phyloP scores from a whole-genome alignment of 2,797 vertebrate species.

The Antennarius maculatus region DNA sequence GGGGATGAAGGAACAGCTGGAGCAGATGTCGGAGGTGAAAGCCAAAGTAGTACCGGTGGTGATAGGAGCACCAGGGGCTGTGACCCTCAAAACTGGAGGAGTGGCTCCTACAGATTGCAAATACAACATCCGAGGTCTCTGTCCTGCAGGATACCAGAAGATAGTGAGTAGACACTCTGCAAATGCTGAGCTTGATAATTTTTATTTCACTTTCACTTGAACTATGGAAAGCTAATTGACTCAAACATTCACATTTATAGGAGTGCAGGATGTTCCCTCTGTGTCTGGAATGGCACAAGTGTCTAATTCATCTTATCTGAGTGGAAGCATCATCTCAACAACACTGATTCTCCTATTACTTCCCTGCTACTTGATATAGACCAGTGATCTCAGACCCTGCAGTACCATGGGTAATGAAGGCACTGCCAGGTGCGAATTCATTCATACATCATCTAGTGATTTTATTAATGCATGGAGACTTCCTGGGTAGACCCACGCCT shows the following conservation, averaged over 20 bases:
- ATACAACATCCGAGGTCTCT: too few species aligned
- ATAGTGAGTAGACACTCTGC: too few species aligned
- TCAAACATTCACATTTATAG: neutral
- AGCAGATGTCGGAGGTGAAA: too few species aligned
- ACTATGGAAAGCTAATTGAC: neutral
- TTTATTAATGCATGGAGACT: conserved; percentile 79
- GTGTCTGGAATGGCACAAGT: conserved; percentile 14
- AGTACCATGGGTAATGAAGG: conserved; percentile 70
- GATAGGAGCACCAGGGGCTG: too few species aligned
- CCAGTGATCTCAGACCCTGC: conserved; percentile 27
- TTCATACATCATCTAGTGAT: conserved; percentile 77
- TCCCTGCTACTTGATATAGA: conserved; percentile 39
- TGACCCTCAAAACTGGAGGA: too few species aligned
- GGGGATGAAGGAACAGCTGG: too few species aligned
- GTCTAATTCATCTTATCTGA: conserved; percentile 26
- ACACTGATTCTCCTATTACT: conserved; percentile 28
- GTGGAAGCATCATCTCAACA: conserved; percentile 32
- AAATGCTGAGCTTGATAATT: too few species aligned
- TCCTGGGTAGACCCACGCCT: conserved; percentile 55
- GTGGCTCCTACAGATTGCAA: too few species aligned
- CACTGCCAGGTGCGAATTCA: conserved; percentile 70
- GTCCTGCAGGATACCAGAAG: too few species aligned
- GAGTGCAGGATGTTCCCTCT: conserved; percentile 1
- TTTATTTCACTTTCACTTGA: too few species aligned
- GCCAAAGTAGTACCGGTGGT: too few species aligned